Percentiles rank a stretch among this genome's conserved stretches.
phyloP scores from a whole-genome alignment of 2,888 invertebrate species.

The Eupithecia vulgata region DNA sequence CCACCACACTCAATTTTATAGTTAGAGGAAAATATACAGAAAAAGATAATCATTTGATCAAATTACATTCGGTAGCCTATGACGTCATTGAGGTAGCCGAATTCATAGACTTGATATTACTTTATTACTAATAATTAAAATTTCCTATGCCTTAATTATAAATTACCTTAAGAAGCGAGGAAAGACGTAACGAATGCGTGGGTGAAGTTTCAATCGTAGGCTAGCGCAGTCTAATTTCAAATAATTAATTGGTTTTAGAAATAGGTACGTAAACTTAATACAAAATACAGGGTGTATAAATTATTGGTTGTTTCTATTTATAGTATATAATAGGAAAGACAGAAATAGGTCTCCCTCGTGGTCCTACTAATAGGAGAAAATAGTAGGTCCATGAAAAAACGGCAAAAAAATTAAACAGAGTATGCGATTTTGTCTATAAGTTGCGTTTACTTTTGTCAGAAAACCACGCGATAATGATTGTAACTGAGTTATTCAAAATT shows the following conservation, averaged over 20 bases:
- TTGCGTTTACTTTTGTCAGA: background rate
- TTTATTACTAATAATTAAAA: background rate
- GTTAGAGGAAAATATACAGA: slow-evolving; percentile 1
- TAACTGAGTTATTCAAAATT: background rate
- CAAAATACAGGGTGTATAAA: no score
- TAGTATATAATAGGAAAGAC: no score
- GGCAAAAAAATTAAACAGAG: no score
- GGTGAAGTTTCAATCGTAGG: background rate
- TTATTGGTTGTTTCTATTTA: no score
- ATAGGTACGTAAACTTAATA: background rate
- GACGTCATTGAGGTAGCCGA: background rate
- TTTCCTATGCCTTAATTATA: background rate
- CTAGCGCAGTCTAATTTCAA: background rate
- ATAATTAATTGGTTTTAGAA: background rate
- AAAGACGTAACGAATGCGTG: slow-evolving; percentile 1
- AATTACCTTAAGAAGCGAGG: background rate
- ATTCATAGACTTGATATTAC: background rate
- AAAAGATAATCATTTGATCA: background rate
- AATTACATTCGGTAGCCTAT: background rate
- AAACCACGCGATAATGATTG: background rate
- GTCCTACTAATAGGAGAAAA: no score
- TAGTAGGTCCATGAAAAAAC: no score
- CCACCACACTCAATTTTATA: slow-evolving; percentile 11
- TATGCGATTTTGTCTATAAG: background rate
- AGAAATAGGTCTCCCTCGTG: no score